A percentile compares a stretch with the other conserved stretches of the same genome.
These are phyloP conservation scores for Helicolenus hilgendorfi DNA, from an alignment of 2,797 vertebrate genomes.

Conservation along the genomic window DNA sequence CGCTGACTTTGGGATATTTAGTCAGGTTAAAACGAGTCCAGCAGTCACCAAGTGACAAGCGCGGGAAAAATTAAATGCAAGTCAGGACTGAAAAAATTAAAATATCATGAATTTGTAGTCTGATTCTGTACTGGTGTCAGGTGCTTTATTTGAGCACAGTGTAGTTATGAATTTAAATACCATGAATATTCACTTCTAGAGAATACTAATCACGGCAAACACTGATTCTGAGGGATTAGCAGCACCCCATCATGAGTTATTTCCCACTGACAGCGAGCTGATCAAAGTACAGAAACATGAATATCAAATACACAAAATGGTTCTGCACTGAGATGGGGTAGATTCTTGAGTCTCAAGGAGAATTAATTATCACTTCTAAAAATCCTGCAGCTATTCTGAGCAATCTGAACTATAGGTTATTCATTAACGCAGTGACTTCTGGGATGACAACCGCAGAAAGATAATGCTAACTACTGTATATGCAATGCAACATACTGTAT, in stretches of 20 bases:
- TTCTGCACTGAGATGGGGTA: not conserved
- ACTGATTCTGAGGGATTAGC: conserved; percentile 50
- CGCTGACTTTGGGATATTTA: conserved; percentile 26
- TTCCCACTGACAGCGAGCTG: conserved; percentile 49
- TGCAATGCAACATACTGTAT: not conserved
- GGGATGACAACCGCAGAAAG: not conserved
- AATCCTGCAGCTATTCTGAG: conserved; percentile 11
- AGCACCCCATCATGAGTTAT: conserved; percentile 22
- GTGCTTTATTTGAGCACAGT: conserved; percentile 50
- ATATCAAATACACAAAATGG: conserved; percentile 33
- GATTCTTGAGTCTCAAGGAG: not conserved
- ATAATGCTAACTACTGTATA: not conserved
- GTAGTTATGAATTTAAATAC: conserved; percentile 53
- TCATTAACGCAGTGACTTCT: conserved; percentile 5
- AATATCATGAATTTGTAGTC: conserved; percentile 34
- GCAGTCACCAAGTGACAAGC: conserved; percentile 9
- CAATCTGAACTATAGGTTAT: not conserved
- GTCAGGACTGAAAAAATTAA: not conserved
- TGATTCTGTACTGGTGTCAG: conserved; percentile 17
- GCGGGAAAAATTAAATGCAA: conserved; percentile 5
- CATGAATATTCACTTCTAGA: conserved; percentile 62
- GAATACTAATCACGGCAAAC: conserved; percentile 55
- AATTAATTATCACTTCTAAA: conserved; percentile 40
- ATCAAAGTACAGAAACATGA: conserved; percentile 52
- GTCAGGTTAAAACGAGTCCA: conserved; percentile 44